Conservation (phyloP, 2,113 vertebrate genomes). For the Acanthochromis polyacanthus region DNA sequence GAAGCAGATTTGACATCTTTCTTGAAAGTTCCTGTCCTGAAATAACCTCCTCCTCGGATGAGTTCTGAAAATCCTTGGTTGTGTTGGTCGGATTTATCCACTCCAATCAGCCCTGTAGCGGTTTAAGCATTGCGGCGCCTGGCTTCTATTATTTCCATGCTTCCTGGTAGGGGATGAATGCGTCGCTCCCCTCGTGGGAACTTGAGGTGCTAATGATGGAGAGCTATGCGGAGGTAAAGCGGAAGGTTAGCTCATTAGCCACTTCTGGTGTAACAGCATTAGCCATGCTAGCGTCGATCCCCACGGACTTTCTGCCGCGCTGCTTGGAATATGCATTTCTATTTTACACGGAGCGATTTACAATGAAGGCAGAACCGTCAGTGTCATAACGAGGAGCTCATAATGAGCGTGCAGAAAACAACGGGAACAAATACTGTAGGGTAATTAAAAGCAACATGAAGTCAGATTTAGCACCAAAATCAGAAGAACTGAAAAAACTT, state of each 20-base stretch:
- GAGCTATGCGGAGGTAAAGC: conserved; percentile 38
- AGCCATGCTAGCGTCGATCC: conserved; percentile 38
- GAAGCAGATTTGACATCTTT: not conserved
- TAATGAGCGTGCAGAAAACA: not conserved
- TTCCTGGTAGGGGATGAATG: conserved; percentile 30
- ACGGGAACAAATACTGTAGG: not conserved
- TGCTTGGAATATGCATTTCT: conserved; percentile 37
- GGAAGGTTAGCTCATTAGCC: conserved; percentile 63
- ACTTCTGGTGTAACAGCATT: conserved; percentile 44
- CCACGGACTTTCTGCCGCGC: not conserved
- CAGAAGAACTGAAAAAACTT: too few species aligned
- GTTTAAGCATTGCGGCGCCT: not conserved
- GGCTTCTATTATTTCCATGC: conserved; percentile 7
- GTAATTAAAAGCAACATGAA: not conserved
- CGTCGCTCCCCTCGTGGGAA: conserved; percentile 17
- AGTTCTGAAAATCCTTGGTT: not conserved
- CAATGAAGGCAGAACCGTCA: conserved; percentile 9
- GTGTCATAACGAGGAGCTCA: conserved; percentile 17
- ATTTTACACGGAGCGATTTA: conserved; percentile 33
- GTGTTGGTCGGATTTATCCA: conserved; percentile 14
- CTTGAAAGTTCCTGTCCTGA: not conserved
- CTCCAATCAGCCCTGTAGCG: conserved; percentile 24
- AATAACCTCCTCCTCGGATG: not conserved
- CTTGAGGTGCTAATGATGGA: conserved; percentile 38
- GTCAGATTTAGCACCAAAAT: too few species aligned